These are phyloP conservation scores for Gymnobelideus leadbeateri DNA, from an alignment of 2,113 vertebrate genomes.

Conservation along the genomic window DNA sequence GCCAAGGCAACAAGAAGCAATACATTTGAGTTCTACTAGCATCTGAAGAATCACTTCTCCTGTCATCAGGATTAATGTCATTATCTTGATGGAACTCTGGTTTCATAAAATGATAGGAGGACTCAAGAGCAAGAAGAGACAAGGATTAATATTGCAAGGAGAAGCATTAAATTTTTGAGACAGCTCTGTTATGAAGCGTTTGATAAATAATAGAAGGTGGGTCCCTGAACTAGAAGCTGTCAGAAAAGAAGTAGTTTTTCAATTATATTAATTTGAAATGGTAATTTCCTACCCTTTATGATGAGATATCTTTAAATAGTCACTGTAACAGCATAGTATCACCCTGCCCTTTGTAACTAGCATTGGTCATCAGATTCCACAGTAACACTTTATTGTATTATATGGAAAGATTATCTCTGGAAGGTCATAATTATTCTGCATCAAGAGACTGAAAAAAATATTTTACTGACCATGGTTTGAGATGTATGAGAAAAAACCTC, in stretches of 20 bases:
- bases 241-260: conserved; percentile 47
- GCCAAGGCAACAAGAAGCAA: neutral
- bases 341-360: neutral
- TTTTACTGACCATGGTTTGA: neutral
- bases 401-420: neutral
- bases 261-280: conserved; percentile 53
- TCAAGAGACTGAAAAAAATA: neutral
- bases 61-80: conserved; percentile 18
- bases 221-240: conserved; percentile 45
- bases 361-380: neutral
- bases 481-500: conserved; percentile 15
- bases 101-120: conserved; percentile 8
- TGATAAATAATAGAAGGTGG: conserved; percentile 51
- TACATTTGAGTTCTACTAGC: conserved; percentile 1
- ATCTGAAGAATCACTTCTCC: conserved; percentile 28
- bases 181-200: conserved; percentile 28
- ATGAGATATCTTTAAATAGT: conserved; percentile 49
- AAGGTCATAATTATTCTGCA: neutral
- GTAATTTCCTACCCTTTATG: conserved; percentile 58
- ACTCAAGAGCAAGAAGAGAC: conserved; percentile 45
- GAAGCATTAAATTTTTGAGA: conserved; percentile 67
- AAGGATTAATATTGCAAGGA: conserved; percentile 61
- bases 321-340: neutral
- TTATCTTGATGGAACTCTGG: conserved; percentile 45
- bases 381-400: neutral